phyloP scores from a whole-genome alignment of 2,113 vertebrate genomes.

The Isurus oxyrinchus region DNA sequence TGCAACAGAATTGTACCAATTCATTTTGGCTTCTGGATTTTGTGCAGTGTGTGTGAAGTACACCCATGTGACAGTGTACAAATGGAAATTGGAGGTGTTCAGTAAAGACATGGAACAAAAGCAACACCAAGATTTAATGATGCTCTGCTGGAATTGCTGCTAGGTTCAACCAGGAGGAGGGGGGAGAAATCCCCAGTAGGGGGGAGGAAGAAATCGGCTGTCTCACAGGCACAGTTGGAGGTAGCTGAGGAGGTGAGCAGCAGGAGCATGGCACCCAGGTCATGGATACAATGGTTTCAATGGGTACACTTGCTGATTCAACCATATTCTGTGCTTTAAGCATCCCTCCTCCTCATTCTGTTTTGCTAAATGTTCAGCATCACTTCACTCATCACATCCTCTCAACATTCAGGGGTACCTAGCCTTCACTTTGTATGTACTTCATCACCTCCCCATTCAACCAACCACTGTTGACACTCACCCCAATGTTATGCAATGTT shows the following conservation, averaged over 20 bases:
- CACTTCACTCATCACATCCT: background rate
- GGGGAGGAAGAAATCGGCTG: background rate
- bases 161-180: too few relatives aligned
- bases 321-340: background rate
- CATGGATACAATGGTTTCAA: background rate
- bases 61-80: background rate
- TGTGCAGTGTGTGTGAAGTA: background rate
- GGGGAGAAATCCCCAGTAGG: background rate
- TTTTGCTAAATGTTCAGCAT: background rate
- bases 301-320: background rate
- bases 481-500: background rate
- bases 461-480: too few relatives aligned
- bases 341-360: background rate
- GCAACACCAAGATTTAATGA: background rate
- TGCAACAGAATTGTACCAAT: background rate
- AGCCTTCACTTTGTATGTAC: background rate
- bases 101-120: background rate
- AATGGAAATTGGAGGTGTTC: background rate
- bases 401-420: background rate
- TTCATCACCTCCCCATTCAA: background rate
- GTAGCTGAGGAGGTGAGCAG: background rate
- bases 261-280: background rate
- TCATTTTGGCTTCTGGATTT: background rate
- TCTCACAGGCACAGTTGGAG: background rate
- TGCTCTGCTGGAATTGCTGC: too few relatives aligned